Base-by-base conservation (phyloP, 2,888 invertebrate genomes). In the Pristionchus fissidentatus region DNA sequence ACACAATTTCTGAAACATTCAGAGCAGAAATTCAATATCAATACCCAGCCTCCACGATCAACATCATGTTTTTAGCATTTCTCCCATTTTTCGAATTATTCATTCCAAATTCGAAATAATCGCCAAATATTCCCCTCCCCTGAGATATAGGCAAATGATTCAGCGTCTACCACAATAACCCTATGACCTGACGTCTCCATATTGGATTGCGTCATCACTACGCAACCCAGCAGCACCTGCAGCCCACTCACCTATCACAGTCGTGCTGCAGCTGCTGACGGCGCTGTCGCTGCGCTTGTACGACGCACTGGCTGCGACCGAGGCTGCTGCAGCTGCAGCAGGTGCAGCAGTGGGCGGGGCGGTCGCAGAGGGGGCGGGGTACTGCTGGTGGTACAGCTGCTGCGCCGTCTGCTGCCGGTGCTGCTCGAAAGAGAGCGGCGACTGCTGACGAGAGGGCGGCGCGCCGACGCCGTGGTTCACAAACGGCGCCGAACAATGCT, bases 241-340 rank as follows among this genome's bases (percentile, higher is more conserved):
- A n/a, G n/a, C n/a, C 55, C 52, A 35, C 55, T 55, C 55, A 52
- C 55, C 57, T 55, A 55, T 57, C 35, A 52, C 75, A 26, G 43
- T 49, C 7, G 46, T 49, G 49, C 75, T 75, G 75, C 75, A 49
- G 78, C 55, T 78, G 78, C 52, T 57, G 38, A 78, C 55, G 35
- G 35, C 78, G 38, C 38, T 35, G 78, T 55, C 38, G 29, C 49
- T 75, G 4, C 75, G 2, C 49, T 66, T 66, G 38, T 66, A 66
- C n/a, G 66, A 38, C 15, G 46, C 38, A 15, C 26, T 19, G 10
- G 46, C 75, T 29, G 75, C 26, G 8, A 26, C 22, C 4, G 7
- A 19, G 19, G 66, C 1, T 19, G 35, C 0, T 29, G 8, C 66
- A 10, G 38, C 66, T 66, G 66, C 38, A 15, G 75, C 19, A 7